These are phyloP conservation scores for Acrocephalus kingi DNA, from an alignment of 2,113 vertebrate species.

Conservation along the genomic window DNA sequence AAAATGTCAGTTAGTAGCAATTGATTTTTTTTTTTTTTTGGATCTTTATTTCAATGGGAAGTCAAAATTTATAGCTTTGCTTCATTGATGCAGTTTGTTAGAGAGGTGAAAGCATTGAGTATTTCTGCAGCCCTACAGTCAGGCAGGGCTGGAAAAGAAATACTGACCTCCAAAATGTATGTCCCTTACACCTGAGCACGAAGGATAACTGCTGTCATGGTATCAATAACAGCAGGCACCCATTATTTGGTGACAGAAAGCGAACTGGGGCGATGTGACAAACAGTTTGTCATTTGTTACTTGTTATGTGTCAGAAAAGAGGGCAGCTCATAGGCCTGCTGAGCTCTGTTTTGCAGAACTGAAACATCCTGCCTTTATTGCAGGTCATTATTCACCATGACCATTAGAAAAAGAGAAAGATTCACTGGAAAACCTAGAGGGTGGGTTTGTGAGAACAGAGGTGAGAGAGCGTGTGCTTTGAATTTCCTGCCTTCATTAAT, in stretches of 20 bases:
- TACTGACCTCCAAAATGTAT: not conserved
- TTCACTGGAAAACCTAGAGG: not conserved
- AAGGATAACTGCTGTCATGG: not conserved
- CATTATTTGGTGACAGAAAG: not conserved
- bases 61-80: not conserved
- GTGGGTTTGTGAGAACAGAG: not conserved
- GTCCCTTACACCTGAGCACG: not conserved
- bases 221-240: not conserved
- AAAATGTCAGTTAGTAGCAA: not conserved
- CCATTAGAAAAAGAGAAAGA: not conserved
- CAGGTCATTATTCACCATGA: conserved; percentile 6
- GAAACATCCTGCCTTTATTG: not conserved
- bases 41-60: not conserved
- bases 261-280: not conserved
- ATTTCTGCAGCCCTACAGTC: not conserved
- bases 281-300: conserved; percentile 1
- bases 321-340: not conserved
- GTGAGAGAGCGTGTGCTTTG: not conserved
- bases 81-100: not conserved
- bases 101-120: not conserved
- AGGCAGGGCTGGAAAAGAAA: not conserved
- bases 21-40: not conserved
- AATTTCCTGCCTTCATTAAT: not conserved
- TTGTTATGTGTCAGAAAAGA: not conserved
- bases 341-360: not conserved